Base-by-base conservation (phyloP, 2,113 vertebrate species). In the Gambusia holbrooki region DNA sequence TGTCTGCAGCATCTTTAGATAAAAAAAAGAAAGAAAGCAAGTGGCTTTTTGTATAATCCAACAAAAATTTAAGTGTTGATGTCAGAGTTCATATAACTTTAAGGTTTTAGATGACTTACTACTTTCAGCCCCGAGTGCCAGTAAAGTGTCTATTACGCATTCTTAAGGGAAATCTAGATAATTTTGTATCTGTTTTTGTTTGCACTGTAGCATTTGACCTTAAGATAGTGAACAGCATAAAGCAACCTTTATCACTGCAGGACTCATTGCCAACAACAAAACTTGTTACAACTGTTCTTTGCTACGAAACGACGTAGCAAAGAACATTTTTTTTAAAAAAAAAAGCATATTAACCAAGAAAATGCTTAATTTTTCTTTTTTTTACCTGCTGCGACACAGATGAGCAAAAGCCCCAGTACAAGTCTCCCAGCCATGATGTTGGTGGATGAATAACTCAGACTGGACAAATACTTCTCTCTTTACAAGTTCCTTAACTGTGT, bases 371-470 rank as follows among this genome's bases (percentile, higher is more conserved):
- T 1, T 35, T 40, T n/a, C 5, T 5, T n/a, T 51, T n/a, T 27
- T 19, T 76, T 91, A 92, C 92, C 92, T 91, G 91, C 71, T n/a
- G 76, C 61, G 40, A 84, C 33, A 30, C 79, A 89, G 74, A 91
- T 3, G 66, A 92, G 71, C 87, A 92, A 80, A 17, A 93, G 86
- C 62, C 85, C 89, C 58, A 92, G 75, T 48, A 93, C 62, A 74
- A 45, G 54, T 76, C 64, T 87, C 48, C 83, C 82, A 17, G 30
- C 83, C 91, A 92, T 92, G 72, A 27, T 88, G 82, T 40, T 37
- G 65, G 48, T 83, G 74, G 45, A 81, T 83, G 81, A 88, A 84
- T 74, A 85, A 84, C 84, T 66, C 32, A 6, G 30, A 73, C 40
- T 37, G 62, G 2, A 71, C 71, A 42, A 77, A 37, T 62, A 76